A percentile compares a stretch with the other conserved stretches of the same genome.
Evolutionary conservation across 2,888 invertebrate genomes (phyloP).

Genomic region (Agrenia bidenticulata): DNA sequence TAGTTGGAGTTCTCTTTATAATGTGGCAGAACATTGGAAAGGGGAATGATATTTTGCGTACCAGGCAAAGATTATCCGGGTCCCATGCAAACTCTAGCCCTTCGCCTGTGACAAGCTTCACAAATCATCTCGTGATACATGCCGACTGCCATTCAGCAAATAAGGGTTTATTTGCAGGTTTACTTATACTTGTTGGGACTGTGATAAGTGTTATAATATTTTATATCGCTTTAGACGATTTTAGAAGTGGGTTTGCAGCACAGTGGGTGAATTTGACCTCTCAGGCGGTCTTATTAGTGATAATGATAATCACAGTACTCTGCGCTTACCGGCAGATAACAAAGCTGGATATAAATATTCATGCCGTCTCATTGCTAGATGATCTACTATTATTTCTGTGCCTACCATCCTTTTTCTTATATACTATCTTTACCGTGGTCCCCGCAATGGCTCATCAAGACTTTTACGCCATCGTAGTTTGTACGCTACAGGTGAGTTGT

Average conservation of each 20-base stretch:
- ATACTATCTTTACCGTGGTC: slow-evolving; percentile 68
- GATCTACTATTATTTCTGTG: slow-evolving; percentile 71
- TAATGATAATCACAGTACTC: slow-evolving; percentile 64
- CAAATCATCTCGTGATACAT: slow-evolving; percentile 62
- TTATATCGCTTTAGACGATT: slow-evolving; percentile 62
- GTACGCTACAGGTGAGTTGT: slow-evolving; percentile 61
- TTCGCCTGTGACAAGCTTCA: slow-evolving; percentile 49
- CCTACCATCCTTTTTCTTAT: slow-evolving; percentile 71
- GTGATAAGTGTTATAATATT: slow-evolving; percentile 65
- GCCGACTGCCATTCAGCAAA: slow-evolving; percentile 77
- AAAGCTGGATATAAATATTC: slow-evolving; percentile 67
- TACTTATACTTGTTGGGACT: slow-evolving; percentile 63
- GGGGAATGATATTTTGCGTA: slow-evolving; percentile 50
- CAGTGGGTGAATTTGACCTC: slow-evolving; percentile 52
- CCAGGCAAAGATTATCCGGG: slow-evolving; percentile 55
- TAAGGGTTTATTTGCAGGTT: slow-evolving; percentile 70
- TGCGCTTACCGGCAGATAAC: slow-evolving; percentile 67
- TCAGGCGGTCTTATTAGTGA: slow-evolving; percentile 58
- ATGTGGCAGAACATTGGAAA: slow-evolving; percentile 74
- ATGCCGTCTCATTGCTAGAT: slow-evolving; percentile 67
- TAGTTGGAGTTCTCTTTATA: slow-evolving; percentile 71
- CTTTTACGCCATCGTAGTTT: slow-evolving; percentile 61
- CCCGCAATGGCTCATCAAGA: slow-evolving; percentile 64
- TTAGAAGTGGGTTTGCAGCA: slow-evolving; percentile 50
- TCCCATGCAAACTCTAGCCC: slow-evolving; percentile 30